These are phyloP conservation scores for Pluvialis apricaria DNA, from an alignment of 2,113 vertebrate genomes.

Conservation along the genomic window DNA sequence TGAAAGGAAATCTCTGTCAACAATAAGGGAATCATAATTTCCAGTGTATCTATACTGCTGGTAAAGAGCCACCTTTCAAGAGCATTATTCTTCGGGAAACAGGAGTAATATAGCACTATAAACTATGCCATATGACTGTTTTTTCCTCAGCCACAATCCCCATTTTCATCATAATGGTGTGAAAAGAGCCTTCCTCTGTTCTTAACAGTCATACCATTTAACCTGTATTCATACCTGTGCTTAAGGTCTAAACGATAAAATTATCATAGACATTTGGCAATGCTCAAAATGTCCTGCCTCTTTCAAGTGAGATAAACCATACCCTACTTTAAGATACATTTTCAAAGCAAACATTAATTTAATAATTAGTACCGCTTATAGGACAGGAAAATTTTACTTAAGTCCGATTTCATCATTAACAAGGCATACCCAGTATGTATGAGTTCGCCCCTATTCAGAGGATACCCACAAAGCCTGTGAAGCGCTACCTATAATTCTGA, in stretches of 20 bases:
- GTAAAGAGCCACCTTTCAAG: not conserved
- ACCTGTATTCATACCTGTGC: not conserved
- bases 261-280: not conserved
- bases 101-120: not conserved
- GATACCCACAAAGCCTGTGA: not conserved
- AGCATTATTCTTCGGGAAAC: not conserved
- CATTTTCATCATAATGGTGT: not conserved
- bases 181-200: not conserved
- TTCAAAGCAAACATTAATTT: not conserved
- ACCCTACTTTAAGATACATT: not conserved
- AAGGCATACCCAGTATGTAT: accelerated
- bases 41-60: not conserved
- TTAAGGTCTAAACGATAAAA: not conserved
- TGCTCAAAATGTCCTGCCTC: not conserved
- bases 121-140: not conserved
- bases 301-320: not conserved
- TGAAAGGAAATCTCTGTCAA: not conserved
- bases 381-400: not conserved
- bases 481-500: not conserved
- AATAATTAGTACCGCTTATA: not conserved
- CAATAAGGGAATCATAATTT: not conserved
- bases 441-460: not conserved
- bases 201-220: not conserved
- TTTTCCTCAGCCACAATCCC: not conserved
- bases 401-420: not conserved